A percentile compares a stretch with the other conserved stretches of the same genome.
Conservation (phyloP, 2,888 invertebrate species). For the Abscondita cerata region DNA sequence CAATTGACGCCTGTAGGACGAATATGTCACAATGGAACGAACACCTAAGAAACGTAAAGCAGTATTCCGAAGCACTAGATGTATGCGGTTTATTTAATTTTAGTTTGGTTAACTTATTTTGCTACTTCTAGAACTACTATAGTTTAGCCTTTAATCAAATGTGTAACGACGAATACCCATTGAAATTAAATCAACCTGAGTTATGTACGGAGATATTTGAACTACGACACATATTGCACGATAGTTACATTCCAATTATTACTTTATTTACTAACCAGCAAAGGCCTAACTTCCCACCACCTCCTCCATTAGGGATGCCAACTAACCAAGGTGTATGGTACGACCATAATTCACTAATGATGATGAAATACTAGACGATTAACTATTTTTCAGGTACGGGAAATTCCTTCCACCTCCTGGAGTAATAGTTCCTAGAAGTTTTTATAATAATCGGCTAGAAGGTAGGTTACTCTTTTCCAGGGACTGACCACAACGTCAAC, state of each 20-base stretch:
- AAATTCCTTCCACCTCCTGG: neutral
- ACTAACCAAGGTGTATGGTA: neutral
- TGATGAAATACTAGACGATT: too few relatives aligned
- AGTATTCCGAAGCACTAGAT: neutral
- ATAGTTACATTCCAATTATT: slow-evolving; percentile 5
- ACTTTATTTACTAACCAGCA: neutral
- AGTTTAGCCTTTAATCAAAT: neutral
- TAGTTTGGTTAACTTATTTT: too few relatives aligned
- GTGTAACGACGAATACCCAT: neutral
- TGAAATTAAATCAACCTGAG: neutral
- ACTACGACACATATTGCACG: slow-evolving; percentile 9
- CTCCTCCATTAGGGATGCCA: too few relatives aligned
- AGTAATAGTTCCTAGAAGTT: too few relatives aligned
- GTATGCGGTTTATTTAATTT: too few relatives aligned
- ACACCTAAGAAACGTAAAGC: neutral
- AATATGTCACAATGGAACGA: neutral
- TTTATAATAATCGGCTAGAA: too few relatives aligned
- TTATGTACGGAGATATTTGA: neutral
- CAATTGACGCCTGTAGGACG: neutral
- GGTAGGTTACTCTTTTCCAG: too few relatives aligned
- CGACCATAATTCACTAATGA: too few relatives aligned
- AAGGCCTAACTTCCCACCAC: neutral
- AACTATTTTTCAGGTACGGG: neutral
- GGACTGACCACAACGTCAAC: too few relatives aligned
- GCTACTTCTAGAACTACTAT: neutral